These are phyloP conservation scores for Dynastes grantii DNA, from an alignment of 2,888 invertebrate genomes.

Conservation along the genomic window DNA sequence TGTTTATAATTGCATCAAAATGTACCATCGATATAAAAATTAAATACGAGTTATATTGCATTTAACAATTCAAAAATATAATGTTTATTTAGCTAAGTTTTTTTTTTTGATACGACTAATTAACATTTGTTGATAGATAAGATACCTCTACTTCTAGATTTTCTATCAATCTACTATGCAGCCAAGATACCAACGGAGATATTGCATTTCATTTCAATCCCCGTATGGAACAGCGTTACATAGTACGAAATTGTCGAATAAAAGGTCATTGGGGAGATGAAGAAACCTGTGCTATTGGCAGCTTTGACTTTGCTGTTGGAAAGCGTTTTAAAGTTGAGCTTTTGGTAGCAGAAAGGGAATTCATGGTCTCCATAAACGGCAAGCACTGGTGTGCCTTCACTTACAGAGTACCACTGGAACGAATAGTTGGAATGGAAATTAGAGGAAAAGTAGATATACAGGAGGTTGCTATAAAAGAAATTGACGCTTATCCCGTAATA, in stretches of 20 bases:
- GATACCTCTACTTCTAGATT: slow-evolving; percentile 71
- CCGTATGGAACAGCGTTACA: slow-evolving; percentile 82
- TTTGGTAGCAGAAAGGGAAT: slow-evolving; percentile 75
- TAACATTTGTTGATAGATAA: no score
- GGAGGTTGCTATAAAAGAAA: slow-evolving; percentile 68
- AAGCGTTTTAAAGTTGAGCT: slow-evolving; percentile 75
- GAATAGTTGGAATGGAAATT: slow-evolving; percentile 76
- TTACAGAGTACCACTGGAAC: slow-evolving; percentile 77
- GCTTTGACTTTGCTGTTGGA: slow-evolving; percentile 72
- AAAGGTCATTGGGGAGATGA: slow-evolving; percentile 83
- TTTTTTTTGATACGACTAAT: no score
- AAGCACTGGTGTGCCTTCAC: slow-evolving; percentile 81
- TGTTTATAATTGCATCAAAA: no score
- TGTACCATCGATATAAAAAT: no score
- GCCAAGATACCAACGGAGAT: slow-evolving; percentile 58
- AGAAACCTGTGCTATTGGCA: slow-evolving; percentile 76
- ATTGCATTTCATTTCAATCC: slow-evolving; percentile 88
- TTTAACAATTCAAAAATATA: no score
- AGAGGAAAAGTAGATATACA: slow-evolving; percentile 77
- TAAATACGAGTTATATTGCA: no score
- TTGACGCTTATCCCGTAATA: slow-evolving; percentile 64
- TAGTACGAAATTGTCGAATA: slow-evolving; percentile 82
- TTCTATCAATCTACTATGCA: slow-evolving; percentile 76
- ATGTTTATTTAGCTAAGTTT: no score
- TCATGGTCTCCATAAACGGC: slow-evolving; percentile 82